Conservation (phyloP, 2,113 vertebrate species). For the Bujurquina vittata region DNA sequence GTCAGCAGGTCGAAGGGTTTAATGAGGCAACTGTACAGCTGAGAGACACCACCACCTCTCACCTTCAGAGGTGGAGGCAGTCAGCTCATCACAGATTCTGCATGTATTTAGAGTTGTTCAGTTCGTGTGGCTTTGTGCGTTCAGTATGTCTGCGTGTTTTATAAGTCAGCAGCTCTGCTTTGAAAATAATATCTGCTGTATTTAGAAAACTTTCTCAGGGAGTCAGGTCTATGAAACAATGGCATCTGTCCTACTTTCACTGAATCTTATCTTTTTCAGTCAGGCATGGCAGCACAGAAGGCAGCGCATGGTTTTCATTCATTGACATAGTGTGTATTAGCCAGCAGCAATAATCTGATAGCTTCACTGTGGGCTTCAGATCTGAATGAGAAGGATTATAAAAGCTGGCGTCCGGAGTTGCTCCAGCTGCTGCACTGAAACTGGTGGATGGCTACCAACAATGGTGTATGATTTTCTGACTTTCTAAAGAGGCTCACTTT, state of each 20-base stretch:
- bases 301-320: constrained; percentile 55
- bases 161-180: constrained; percentile 5
- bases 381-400: constrained; percentile 70
- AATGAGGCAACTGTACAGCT: constrained; percentile 3
- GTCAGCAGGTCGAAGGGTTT: constrained; percentile 14
- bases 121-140: neutral
- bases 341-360: constrained; percentile 63
- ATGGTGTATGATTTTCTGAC: constrained; percentile 10
- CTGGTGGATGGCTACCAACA: constrained; percentile 39
- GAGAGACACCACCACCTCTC: constrained; percentile 21
- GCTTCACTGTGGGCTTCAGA: constrained; percentile 51
- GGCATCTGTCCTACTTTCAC: constrained; percentile 1
- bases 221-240: constrained; percentile 31
- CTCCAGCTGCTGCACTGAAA: constrained; percentile 39
- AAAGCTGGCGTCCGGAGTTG: constrained; percentile 45
- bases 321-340: constrained; percentile 64
- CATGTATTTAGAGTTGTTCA: constrained; percentile 14
- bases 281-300: constrained; percentile 49
- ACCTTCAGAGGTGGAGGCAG: constrained; percentile 24
- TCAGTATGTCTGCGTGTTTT: neutral
- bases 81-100: neutral
- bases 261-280: constrained; percentile 57
- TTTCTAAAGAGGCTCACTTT: constrained; percentile 30
- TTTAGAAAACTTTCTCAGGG: constrained; percentile 1
- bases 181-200: neutral